phyloP scores from a whole-genome alignment of 2,113 vertebrate genomes.

The Balaeniceps rex region DNA sequence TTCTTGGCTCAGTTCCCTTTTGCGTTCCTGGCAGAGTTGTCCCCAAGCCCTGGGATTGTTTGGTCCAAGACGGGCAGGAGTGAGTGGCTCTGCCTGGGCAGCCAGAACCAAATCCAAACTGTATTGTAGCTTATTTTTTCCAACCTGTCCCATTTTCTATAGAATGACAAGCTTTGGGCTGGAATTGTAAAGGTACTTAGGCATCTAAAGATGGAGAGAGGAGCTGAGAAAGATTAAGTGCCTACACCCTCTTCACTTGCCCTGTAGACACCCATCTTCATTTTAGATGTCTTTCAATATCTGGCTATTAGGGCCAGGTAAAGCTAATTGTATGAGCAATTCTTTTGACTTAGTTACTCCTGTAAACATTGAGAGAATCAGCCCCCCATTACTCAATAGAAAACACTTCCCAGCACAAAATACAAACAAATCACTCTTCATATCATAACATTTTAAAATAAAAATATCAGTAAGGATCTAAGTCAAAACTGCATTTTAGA shows the following conservation, averaged over 20 bases:
- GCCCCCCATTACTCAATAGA: neutral
- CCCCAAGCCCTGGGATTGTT: neutral
- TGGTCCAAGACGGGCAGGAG: neutral
- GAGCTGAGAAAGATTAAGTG: neutral
- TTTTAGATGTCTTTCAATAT: neutral
- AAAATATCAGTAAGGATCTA: constrained; percentile 42
- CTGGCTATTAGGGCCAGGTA: neutral
- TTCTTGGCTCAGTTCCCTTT: neutral
- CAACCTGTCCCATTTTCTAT: neutral
- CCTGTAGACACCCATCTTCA: neutral
- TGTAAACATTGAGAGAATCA: constrained; percentile 25
- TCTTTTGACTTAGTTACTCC: constrained; percentile 10
- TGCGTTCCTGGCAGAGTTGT: neutral
- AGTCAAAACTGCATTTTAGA: constrained; percentile 36
- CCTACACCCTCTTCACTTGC: neutral
- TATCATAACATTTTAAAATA: constrained; percentile 28
- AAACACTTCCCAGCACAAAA: constrained; percentile 32
- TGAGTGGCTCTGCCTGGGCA: neutral
- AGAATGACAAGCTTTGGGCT: neutral
- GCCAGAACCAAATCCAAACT: neutral
- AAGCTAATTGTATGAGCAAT: constrained; percentile 23
- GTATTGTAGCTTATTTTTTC: accelerated
- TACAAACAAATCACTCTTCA: constrained; percentile 16
- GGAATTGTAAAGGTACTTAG: neutral
- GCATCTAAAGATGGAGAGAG: neutral